Evolutionary conservation across 1,140 invertebrate genomes (phyloP), one percentile per base, ranked within the genome.

Genomic region (Plodia interpunctella): DNA sequence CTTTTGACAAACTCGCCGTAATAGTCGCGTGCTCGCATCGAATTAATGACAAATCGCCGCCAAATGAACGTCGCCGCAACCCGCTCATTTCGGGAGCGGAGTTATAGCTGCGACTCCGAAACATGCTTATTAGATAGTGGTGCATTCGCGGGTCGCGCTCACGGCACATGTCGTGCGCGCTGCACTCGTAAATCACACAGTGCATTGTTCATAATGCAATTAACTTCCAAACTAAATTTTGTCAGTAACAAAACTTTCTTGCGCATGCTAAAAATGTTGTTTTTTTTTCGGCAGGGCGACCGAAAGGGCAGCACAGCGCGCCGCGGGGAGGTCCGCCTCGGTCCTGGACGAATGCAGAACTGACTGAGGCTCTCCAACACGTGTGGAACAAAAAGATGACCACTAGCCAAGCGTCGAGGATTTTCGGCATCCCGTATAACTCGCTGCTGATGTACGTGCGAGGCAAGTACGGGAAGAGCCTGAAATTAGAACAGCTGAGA

Each of bases 381-480:
- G 96, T 97, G 0, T 97, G 96, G 96, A 97, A 97, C 81, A 97
- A 97, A 76, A 97, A 96, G 76, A 97, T 97, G 95, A 97, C 96
- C n/a, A 97, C 96, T 0, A 97, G 95, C 63, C 96, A 97, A 83
- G 96, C 96, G 0, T 96, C 95, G 13, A 89, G 96, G 49, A 95
- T 97, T 70, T 97, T 96, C 80, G 96, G 96, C 5, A 97, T 97
- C 54, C 96, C 96, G 0, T 97, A 97, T 91, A 97, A 97, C 83
- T 96, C 95, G 18, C 88, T 97, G 0, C 90, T 97, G 13, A 97
- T 97, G 96, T 97, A 97, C 86, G 96, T 97, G 5, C 90, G 96
- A n/a, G 96, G 96, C 13, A 97, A 97, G 76, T 97, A 97, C 78
- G 96, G 96, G 0, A 97, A 97, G 80, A 96, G 95, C 68, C 88